phyloP scores from a whole-genome alignment of 2,888 invertebrate genomes.

The Yponomeuta cagnagella region DNA sequence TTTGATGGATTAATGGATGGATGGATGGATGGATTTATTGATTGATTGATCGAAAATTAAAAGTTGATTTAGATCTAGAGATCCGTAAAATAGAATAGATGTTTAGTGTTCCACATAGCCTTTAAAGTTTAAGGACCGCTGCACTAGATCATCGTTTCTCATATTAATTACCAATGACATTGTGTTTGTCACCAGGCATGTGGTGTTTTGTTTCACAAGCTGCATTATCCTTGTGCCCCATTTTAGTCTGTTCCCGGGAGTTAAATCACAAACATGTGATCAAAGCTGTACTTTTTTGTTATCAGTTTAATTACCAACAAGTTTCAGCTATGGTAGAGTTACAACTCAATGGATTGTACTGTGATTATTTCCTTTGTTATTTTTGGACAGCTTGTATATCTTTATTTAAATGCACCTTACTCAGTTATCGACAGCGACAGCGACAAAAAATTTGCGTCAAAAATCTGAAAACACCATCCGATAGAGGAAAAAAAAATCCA shows the following conservation, averaged over 20 bases:
- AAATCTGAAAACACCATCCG: too few species aligned
- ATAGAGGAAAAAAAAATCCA: too few species aligned
- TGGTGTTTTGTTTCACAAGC: background rate
- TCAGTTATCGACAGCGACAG: too few species aligned
- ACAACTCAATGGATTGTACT: constrained; percentile 25
- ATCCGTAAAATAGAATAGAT: too few species aligned
- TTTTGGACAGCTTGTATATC: background rate
- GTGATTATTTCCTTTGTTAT: constrained; percentile 21
- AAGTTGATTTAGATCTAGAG: too few species aligned
- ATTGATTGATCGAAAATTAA: too few species aligned
- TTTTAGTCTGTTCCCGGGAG: background rate
- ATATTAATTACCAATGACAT: background rate
- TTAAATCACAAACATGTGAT: background rate
- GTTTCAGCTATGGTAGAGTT: constrained; percentile 24
- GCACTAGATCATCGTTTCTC: background rate
- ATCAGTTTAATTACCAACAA: background rate
- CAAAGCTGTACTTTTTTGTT: background rate
- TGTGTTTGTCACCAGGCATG: background rate
- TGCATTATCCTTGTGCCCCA: background rate
- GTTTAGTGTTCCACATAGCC: too few species aligned
- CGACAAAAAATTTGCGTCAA: too few species aligned
- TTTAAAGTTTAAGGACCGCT: too few species aligned
- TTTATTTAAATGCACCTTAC: too few species aligned
- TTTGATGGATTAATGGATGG: too few species aligned
- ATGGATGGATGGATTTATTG: too few species aligned